These are phyloP conservation scores for Drosophila prosaltans DNA, from an alignment of 1,140 invertebrate genomes.

Conservation along the genomic window DNA sequence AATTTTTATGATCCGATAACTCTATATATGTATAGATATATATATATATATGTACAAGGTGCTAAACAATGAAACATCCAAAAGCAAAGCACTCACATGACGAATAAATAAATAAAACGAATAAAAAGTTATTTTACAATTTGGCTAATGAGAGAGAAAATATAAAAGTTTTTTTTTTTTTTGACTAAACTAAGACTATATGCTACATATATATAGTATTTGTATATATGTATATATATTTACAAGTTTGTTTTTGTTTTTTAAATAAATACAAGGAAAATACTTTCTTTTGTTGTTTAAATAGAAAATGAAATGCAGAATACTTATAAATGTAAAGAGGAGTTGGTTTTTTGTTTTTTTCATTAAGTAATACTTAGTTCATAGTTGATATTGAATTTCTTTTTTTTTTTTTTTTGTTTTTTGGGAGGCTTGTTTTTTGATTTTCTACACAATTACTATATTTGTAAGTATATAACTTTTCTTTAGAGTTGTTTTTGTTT, in stretches of 20 bases:
- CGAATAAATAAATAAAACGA: conserved; percentile 61
- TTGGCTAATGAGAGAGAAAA: conserved; percentile 71
- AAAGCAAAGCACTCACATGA: conserved; percentile 20
- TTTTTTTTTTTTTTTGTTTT: conserved; percentile 3
- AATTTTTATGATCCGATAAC: not conserved
- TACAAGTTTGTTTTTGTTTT: conserved; percentile 56
- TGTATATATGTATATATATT: conserved; percentile 48
- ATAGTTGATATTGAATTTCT: conserved; percentile 22
- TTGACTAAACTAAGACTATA: conserved; percentile 40
- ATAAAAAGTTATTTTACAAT: conserved; percentile 44
- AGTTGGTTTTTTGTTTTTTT: conserved; percentile 19
- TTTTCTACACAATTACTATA: conserved; percentile 17
- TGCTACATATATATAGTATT: conserved; percentile 33
- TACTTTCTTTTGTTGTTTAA: conserved; percentile 39
- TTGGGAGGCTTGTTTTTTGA: conserved; percentile 39
- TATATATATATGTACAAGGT: conserved; percentile 41
- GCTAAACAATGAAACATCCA: conserved; percentile 43
- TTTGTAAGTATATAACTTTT: not conserved
- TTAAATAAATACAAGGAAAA: conserved; percentile 59
- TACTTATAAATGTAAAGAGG: conserved; percentile 7
- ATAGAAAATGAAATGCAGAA: conserved; percentile 47
- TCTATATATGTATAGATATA: conserved; percentile 33
- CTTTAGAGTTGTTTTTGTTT: conserved; percentile 29
- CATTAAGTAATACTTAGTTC: conserved; percentile 41
- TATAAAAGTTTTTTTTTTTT: conserved; percentile 27